Evolutionary conservation across 1,140 invertebrate species (phyloP).

Genomic region (Trachelipus rathkii): DNA sequence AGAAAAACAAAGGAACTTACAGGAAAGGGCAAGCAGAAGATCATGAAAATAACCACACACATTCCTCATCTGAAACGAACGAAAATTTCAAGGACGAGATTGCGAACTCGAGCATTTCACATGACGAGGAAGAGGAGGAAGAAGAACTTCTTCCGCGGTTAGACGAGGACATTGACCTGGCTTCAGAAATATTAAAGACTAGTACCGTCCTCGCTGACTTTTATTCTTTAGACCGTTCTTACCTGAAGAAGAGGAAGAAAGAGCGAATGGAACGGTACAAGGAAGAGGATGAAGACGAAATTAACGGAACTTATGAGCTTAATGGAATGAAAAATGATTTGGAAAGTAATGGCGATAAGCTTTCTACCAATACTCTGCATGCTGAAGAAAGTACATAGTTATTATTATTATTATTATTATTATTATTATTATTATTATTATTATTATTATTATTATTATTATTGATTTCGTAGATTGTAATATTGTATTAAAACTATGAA

Average conservation of each 20-base stretch:
- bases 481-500: too few relatives aligned
- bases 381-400: too few relatives aligned
- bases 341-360: too few relatives aligned
- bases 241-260: constrained; percentile 9
- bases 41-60: background rate
- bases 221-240: background rate
- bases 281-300: background rate
- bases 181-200: background rate
- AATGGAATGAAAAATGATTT: too few relatives aligned
- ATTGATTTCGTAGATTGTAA: too few relatives aligned
- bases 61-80: background rate
- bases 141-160: background rate
- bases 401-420: too few relatives aligned
- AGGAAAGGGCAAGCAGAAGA: background rate
- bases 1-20: background rate
- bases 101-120: background rate
- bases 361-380: too few relatives aligned
- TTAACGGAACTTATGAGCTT: too few relatives aligned
- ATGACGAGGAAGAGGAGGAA: background rate
- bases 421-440: too few relatives aligned
- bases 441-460: too few relatives aligned
- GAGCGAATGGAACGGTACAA: background rate
- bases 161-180: background rate
- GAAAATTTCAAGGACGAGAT: background rate
- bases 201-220: background rate